phyloP scores from a whole-genome alignment of 1,140 invertebrate genomes.

The Zaprionus taronus region DNA sequence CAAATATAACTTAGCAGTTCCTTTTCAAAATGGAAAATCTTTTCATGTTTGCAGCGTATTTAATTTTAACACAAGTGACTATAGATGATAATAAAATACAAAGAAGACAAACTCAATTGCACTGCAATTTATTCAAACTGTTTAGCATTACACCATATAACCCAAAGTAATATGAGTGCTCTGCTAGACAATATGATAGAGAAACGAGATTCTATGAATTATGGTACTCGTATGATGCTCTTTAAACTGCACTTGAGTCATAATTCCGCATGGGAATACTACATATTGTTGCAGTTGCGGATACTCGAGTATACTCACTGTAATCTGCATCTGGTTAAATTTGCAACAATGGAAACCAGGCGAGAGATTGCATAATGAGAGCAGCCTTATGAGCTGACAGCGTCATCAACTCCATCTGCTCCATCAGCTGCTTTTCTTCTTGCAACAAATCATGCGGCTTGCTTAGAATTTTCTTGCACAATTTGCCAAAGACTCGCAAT shows the following conservation, averaged over 20 bases:
- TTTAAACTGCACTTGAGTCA: background rate
- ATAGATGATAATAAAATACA: too few relatives aligned
- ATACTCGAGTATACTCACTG: background rate
- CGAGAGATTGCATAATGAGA: slow-evolving; percentile 63
- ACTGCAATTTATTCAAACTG: background rate
- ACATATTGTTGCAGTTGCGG: background rate
- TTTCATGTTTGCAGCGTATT: too few relatives aligned
- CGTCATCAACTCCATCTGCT: slow-evolving; percentile 16
- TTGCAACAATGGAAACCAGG: slow-evolving; percentile 61
- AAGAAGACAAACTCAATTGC: too few relatives aligned
- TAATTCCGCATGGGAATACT: background rate
- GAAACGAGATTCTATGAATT: background rate
- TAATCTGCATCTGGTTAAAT: slow-evolving; percentile 19
- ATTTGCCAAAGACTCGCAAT: slow-evolving; percentile 43
- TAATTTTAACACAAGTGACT: too few relatives aligned
- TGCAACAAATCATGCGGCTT: slow-evolving; percentile 53
- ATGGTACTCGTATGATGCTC: background rate
- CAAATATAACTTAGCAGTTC: too few relatives aligned
- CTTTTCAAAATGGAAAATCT: too few relatives aligned
- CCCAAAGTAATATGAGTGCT: background rate
- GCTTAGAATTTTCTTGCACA: slow-evolving; percentile 76
- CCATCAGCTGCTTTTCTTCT: background rate
- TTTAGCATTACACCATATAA: background rate
- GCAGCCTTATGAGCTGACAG: slow-evolving; percentile 66
- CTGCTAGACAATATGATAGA: background rate